These are phyloP conservation scores for Chionoecetes opilio DNA, from an alignment of 1,140 invertebrate genomes.

Conservation along the genomic window DNA sequence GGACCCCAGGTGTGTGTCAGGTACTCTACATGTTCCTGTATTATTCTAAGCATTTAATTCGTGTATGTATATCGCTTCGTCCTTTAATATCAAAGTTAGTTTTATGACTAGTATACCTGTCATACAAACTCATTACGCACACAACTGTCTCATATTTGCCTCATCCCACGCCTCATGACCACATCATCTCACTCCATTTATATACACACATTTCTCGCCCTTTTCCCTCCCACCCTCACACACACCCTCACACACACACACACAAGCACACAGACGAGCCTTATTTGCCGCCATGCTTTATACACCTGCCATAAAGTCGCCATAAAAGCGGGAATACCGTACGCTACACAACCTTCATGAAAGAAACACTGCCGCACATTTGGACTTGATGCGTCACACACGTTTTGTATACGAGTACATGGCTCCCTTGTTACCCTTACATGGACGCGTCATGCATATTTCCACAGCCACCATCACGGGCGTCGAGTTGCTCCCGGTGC, in stretches of 20 bases:
- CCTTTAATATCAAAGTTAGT: too few relatives aligned
- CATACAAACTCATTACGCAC: too few relatives aligned
- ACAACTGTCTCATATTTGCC: too few relatives aligned
- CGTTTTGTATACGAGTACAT: neutral
- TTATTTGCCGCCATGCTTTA: neutral
- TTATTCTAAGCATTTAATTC: too few relatives aligned
- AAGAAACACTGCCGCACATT: neutral
- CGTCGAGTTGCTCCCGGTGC: neutral
- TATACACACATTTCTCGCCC: neutral
- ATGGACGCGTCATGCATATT: neutral
- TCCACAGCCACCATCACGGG: neutral
- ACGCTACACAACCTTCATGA: neutral
- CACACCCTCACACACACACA: too few relatives aligned
- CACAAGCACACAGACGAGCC: neutral
- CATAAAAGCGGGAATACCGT: neutral
- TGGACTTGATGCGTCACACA: neutral
- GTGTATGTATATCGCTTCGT: too few relatives aligned
- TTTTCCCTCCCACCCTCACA: too few relatives aligned
- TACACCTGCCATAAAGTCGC: neutral
- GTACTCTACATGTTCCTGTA: too few relatives aligned
- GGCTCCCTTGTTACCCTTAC: neutral
- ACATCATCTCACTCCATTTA: neutral
- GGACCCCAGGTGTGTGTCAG: too few relatives aligned
- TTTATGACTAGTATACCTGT: too few relatives aligned
- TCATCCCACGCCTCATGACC: neutral